Percentiles rank a stretch among this genome's conserved stretches.
Conservation (phyloP, 2,113 vertebrate genomes). For the Labeo rohita region DNA sequence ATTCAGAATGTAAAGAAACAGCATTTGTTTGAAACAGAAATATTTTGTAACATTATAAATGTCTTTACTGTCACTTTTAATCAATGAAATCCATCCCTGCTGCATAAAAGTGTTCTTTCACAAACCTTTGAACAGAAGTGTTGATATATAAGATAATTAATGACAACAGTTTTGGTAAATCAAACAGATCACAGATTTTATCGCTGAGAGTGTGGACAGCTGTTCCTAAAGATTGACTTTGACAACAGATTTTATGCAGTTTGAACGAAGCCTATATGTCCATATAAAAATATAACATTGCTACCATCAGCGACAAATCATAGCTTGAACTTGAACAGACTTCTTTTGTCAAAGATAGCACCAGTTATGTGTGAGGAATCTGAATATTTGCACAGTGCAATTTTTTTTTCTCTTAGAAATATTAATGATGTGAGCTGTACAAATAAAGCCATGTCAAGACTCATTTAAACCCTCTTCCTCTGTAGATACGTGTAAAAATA, state of each 20-base stretch:
- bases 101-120: too few species aligned
- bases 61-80: too few species aligned
- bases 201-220: not conserved
- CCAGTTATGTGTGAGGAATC: not conserved
- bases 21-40: not conserved
- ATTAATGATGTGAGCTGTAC: slow-evolving; percentile 1
- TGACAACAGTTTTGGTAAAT: too few species aligned
- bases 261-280: not conserved
- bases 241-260: not conserved
- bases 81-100: too few species aligned
- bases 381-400: not conserved
- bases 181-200: not conserved
- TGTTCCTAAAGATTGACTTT: not conserved
- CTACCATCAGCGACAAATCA: not conserved
- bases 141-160: too few species aligned
- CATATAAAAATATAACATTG: not conserved
- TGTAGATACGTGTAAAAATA: not conserved
- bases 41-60: not conserved
- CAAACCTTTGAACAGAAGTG: too few species aligned
- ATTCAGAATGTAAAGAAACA: not conserved
- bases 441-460: slow-evolving; percentile 32
- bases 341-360: not conserved
- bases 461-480: slow-evolving; percentile 7
- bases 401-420: not conserved
- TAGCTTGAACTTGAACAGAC: not conserved